Conservation (phyloP, 2,797 vertebrate species). For the Acrossocheilus wenchowensis region DNA sequence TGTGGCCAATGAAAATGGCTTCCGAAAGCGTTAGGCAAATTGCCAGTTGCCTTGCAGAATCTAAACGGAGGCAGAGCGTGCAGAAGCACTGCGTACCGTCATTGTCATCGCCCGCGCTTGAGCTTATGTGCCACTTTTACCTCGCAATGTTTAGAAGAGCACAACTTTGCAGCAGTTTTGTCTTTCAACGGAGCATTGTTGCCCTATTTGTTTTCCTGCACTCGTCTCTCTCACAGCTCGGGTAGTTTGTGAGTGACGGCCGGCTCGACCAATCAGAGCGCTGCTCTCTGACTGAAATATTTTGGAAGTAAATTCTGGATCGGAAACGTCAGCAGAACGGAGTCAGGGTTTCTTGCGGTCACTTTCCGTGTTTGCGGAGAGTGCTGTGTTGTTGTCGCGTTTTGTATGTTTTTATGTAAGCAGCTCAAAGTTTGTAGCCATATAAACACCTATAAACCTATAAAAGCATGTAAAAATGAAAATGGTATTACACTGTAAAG, state of each 20-base stretch:
- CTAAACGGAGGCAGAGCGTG: conserved; percentile 32
- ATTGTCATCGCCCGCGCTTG: neutral
- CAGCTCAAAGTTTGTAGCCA: neutral
- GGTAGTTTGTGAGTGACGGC: conserved; percentile 56
- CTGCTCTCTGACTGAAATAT: conserved; percentile 33
- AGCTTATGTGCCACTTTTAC: neutral
- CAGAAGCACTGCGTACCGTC: neutral
- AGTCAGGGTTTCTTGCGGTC: conserved; percentile 5
- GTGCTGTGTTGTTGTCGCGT: neutral
- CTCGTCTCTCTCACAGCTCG: conserved; percentile 45
- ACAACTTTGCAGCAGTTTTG: conserved; percentile 45
- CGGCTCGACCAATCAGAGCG: conserved; percentile 59
- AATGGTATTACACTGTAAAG: neutral
- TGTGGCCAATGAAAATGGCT: conserved; percentile 90
- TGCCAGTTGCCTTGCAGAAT: conserved; percentile 69
- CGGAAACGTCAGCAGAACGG: conserved; percentile 10
- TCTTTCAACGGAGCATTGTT: conserved; percentile 39
- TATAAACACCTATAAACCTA: neutral
- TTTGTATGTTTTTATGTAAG: neutral
- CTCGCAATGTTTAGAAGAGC: neutral
- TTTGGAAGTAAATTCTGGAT: conserved; percentile 43
- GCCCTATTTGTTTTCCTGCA: conserved; percentile 50
- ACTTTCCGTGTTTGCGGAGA: neutral
- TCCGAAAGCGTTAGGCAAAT: conserved; percentile 75
- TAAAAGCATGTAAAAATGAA: neutral